Evolutionary conservation across 2,888 invertebrate genomes (phyloP).

Genomic region (Volucella inflata): DNA sequence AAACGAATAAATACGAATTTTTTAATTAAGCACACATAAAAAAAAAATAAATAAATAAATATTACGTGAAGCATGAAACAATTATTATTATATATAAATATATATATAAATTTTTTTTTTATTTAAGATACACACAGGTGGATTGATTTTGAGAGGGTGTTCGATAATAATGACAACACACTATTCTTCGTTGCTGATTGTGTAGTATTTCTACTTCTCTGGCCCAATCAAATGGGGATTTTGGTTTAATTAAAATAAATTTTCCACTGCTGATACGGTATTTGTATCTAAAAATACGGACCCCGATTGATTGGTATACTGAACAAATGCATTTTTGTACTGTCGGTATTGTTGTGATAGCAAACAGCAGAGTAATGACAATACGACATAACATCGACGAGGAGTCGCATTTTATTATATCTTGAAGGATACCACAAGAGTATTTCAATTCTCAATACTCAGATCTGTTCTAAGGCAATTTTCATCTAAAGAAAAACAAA

Average conservation of each 20-base stretch:
- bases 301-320: conserved; percentile 68
- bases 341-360: conserved; percentile 52
- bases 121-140: conserved; percentile 51
- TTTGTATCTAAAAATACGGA: conserved; percentile 72
- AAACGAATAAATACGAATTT: conserved; percentile 41
- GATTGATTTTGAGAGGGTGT: conserved; percentile 62
- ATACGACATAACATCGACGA: conserved; percentile 69
- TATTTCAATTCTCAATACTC: conserved; percentile 37
- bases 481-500: background rate
- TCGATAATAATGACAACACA: conserved; percentile 60
- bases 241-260: conserved; percentile 63
- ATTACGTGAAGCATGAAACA: conserved; percentile 72
- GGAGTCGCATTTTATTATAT: conserved; percentile 72
- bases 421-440: conserved; percentile 47
- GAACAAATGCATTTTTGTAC: conserved; percentile 66
- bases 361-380: conserved; percentile 78
- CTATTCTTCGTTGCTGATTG: conserved; percentile 55
- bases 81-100: conserved; percentile 31
- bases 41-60: conserved; percentile 60
- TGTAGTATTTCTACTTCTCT: conserved; percentile 25
- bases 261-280: conserved; percentile 66
- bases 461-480: conserved; percentile 40
- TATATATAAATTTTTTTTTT: background rate
- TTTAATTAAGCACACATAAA: conserved; percentile 69
- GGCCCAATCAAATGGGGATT: conserved; percentile 55